Percentiles rank a stretch among this genome's conserved stretches.
These are phyloP conservation scores for Chaetophractus vellerosus DNA, from an alignment of 2,797 vertebrate species.

Conservation along the genomic window DNA sequence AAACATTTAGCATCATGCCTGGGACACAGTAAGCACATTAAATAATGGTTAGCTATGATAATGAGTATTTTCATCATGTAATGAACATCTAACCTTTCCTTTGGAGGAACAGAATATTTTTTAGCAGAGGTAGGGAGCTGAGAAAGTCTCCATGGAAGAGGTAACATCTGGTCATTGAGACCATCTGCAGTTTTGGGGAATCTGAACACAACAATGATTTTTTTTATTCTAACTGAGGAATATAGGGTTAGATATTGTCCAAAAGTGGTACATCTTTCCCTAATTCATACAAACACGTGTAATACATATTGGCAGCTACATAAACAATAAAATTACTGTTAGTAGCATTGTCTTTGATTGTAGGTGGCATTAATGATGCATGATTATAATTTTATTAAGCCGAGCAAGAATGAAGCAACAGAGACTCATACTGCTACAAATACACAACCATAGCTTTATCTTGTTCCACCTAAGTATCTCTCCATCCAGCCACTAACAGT, in stretches of 20 bases:
- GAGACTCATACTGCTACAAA: neutral
- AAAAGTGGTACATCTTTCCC: neutral
- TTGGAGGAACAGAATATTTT: neutral
- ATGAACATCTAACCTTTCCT: neutral
- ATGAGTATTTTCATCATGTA: neutral
- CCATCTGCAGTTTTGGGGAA: neutral
- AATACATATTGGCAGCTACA: neutral
- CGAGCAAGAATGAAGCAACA: neutral
- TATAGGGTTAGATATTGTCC: neutral
- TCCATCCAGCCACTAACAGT: neutral
- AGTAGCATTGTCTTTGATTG: conserved; percentile 8
- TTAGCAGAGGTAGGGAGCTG: neutral
- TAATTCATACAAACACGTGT: neutral
- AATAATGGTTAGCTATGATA: neutral
- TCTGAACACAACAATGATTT: neutral
- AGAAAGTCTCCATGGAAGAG: neutral
- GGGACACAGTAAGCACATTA: neutral
- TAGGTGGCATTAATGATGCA: neutral
- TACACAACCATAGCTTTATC: neutral
- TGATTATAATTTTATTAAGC: neutral
- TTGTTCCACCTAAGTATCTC: neutral
- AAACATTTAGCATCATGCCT: neutral
- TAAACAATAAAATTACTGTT: neutral
- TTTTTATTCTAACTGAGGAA: neutral
- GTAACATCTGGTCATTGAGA: neutral